Evolutionary conservation across 2,113 vertebrate species (phyloP).

Genomic region (Stegostoma tigrinum): DNA sequence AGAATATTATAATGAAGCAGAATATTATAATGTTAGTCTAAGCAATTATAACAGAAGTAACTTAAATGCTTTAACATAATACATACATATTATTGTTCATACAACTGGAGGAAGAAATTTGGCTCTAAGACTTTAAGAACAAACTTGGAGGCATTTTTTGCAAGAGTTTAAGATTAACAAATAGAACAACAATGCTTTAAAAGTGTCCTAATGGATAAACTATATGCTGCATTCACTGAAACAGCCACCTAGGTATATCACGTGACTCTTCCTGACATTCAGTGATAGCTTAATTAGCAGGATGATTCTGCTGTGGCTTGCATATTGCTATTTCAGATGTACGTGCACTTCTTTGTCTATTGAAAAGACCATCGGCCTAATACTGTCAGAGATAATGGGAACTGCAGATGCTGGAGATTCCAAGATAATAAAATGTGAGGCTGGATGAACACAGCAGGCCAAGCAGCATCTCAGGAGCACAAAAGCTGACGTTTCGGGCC

Average conservation of each 20-base stretch:
- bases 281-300: conserved; percentile 63
- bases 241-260: neutral
- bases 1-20: neutral
- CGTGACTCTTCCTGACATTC: conserved; percentile 53
- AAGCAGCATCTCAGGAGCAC: too few relatives aligned
- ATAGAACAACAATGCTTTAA: conserved; percentile 3
- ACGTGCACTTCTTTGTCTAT: neutral
- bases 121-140: neutral
- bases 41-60: neutral
- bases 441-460: too few relatives aligned
- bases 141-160: neutral
- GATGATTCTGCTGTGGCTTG: neutral
- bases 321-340: neutral
- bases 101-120: neutral
- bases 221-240: neutral
- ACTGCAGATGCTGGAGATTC: too few relatives aligned
- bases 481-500: too few relatives aligned
- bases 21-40: too few relatives aligned
- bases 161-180: neutral
- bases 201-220: conserved; percentile 6
- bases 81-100: neutral
- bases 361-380: neutral
- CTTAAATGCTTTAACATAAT: neutral
- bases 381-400: too few relatives aligned
- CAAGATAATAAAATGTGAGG: too few relatives aligned